Evolutionary conservation across 2,888 invertebrate species (phyloP), one percentile per base, ranked within the genome.

Genomic region (Tetragnatha montana): DNA sequence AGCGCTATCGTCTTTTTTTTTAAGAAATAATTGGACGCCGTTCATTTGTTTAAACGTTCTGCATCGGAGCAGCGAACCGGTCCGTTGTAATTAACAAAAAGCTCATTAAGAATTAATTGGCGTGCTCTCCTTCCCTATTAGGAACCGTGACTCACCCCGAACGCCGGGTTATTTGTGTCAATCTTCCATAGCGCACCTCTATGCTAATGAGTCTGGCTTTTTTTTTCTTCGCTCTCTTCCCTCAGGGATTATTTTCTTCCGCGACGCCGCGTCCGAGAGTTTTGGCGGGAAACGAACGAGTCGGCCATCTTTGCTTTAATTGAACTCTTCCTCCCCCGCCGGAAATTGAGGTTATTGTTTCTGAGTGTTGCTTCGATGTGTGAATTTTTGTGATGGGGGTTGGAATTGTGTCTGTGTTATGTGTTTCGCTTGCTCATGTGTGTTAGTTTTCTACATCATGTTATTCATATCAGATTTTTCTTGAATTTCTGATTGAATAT

Each of bases 81-180:
- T 76, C 82, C 82, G 71, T 82, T 88, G 87, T 88, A 88, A 88
- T 88, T 88, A 88, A 88, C 87, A 88, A 88, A 88, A 84, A 84
- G 84, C 89, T 89, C 89, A 89, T 89, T 89, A 89, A 89, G 79
- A 85, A 85, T 80, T 89, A 89, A 89, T 89, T 89, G 89, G 89
- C 89, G 76, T 84, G 80, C 89, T 89, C 84, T 60, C 75, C 87
- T 81, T 79, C 78, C 49, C 78, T 51, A 88, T 88, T 88, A 88
- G 87, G 35, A 74, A 70, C 76, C 81, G 75, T 88, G 87, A 88
- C 87, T 81, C 87, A 88, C 87, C n/a, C 81, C 82, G 87, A 88
- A 88, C 82, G 79, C 47, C 49, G 68, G 68, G 87, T 88, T 88
- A 88, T 88, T 85, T 88, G 87, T 88, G 88, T 83, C 88, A 82